Conservation (phyloP, 2,797 vertebrate species). For the Artibeus jamaicensis region DNA sequence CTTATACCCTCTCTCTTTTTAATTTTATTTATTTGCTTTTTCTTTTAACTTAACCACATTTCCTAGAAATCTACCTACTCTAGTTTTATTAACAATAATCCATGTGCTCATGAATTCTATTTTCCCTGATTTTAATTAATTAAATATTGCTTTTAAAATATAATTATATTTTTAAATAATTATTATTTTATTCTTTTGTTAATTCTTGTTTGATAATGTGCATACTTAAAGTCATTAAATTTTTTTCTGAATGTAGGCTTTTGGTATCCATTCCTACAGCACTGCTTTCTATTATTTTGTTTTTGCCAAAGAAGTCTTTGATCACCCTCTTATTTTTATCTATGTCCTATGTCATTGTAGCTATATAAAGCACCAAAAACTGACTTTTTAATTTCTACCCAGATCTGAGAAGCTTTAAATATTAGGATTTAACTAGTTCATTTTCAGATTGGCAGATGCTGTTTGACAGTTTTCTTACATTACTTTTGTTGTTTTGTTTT, state of each 20-base stretch:
- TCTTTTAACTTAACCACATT: slow-evolving; percentile 11
- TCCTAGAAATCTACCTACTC: not conserved
- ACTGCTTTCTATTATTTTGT: slow-evolving; percentile 45
- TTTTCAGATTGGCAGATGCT: not conserved
- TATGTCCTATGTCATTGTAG: not conserved
- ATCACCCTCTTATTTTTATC: slow-evolving; percentile 21
- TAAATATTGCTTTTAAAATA: slow-evolving; percentile 39
- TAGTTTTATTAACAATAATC: slow-evolving; percentile 33
- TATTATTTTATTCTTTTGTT: slow-evolving; percentile 31
- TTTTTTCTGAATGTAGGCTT: not conserved
- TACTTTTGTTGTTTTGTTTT: too few relatives aligned
- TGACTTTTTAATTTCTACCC: not conserved
- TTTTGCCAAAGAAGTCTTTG: slow-evolving; percentile 32
- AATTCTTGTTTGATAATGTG: not conserved
- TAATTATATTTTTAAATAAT: not conserved
- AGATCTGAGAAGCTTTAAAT: slow-evolving; percentile 1
- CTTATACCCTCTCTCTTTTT: not conserved
- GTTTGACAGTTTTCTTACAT: not conserved
- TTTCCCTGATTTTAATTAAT: not conserved
- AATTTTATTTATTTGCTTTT: not conserved
- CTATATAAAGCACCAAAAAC: not conserved
- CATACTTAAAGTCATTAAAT: not conserved
- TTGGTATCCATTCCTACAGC: not conserved
- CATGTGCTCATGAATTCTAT: not conserved
- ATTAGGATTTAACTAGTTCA: not conserved